phyloP scores from a whole-genome alignment of 2,888 invertebrate species.

The Drosophila formosana region DNA sequence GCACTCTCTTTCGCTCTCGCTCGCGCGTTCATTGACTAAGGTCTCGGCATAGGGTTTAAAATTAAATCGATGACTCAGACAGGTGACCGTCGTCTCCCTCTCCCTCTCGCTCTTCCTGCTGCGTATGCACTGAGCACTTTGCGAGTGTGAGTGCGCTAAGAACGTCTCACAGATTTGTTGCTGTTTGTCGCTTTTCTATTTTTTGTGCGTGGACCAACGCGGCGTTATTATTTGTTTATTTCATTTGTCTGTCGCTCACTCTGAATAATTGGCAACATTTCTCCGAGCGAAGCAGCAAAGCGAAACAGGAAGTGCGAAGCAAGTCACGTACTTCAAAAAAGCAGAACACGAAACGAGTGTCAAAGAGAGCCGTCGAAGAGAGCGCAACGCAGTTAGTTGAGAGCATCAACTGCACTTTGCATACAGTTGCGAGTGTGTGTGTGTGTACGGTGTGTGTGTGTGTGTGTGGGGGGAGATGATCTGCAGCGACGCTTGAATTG shows the following conservation, averaged over 20 bases:
- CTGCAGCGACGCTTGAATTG: constrained; percentile 51
- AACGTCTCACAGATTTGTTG: constrained; percentile 28
- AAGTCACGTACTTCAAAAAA: constrained; percentile 61
- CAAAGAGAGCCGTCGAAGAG: constrained; percentile 23
- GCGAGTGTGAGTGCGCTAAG: constrained; percentile 29
- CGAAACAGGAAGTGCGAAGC: constrained; percentile 65
- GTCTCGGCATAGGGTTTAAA: constrained; percentile 62
- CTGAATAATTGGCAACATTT: constrained; percentile 70
- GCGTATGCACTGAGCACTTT: constrained; percentile 25
- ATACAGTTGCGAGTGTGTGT: background rate
- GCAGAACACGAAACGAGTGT: constrained; percentile 42
- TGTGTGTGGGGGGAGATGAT: constrained; percentile 43
- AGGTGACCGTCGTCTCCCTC: constrained; percentile 46
- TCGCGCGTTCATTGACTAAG: constrained; percentile 61
- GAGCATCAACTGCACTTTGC: constrained; percentile 17
- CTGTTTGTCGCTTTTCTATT: background rate
- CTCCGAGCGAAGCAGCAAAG: constrained; percentile 41
- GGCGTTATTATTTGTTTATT: constrained; percentile 61
- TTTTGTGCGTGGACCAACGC: constrained; percentile 58
- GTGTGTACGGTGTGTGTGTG: constrained; percentile 12
- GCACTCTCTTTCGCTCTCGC: background rate
- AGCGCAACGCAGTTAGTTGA: background rate
- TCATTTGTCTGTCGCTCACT: constrained; percentile 54
- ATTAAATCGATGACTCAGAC: constrained; percentile 62
- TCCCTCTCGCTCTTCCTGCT: background rate